Evolutionary conservation across 2,113 vertebrate genomes (phyloP).

Genomic region (Erinaceus europaeus): DNA sequence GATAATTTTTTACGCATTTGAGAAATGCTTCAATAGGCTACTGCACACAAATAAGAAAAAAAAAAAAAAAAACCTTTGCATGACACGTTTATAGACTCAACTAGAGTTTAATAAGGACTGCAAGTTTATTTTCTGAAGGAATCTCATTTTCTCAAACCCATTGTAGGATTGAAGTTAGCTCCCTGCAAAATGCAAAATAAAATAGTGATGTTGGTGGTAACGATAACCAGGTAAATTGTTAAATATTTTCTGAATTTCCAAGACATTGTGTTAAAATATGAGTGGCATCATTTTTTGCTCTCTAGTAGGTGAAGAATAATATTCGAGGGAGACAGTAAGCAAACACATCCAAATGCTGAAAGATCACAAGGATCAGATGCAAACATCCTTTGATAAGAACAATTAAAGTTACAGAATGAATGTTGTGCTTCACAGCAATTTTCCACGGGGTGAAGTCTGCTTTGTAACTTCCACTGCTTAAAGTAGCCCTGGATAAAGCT

Average conservation of each 20-base stretch:
- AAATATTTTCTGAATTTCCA: neutral
- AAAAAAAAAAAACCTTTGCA: neutral
- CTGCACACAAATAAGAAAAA: neutral
- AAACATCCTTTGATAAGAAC: neutral
- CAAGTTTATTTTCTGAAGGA: neutral
- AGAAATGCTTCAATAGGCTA: constrained; percentile 14
- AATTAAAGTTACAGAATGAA: neutral
- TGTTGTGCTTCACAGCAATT: neutral
- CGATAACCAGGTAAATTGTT: neutral
- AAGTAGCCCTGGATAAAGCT: neutral
- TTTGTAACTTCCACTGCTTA: neutral
- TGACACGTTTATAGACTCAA: neutral
- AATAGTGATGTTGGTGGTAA: neutral
- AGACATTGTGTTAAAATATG: neutral
- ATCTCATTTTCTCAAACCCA: constrained; percentile 20
- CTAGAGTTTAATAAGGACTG: neutral
- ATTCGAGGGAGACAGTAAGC: neutral
- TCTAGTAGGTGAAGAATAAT: neutral
- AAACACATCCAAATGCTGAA: neutral
- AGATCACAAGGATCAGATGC: neutral
- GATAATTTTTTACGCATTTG: constrained; percentile 3
- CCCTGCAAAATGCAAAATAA: neutral
- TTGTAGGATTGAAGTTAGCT: neutral
- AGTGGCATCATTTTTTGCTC: neutral
- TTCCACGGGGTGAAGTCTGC: neutral